phyloP scores from a whole-genome alignment of 2,113 vertebrate species.

The Rhynchopsitta pachyrhyncha region DNA sequence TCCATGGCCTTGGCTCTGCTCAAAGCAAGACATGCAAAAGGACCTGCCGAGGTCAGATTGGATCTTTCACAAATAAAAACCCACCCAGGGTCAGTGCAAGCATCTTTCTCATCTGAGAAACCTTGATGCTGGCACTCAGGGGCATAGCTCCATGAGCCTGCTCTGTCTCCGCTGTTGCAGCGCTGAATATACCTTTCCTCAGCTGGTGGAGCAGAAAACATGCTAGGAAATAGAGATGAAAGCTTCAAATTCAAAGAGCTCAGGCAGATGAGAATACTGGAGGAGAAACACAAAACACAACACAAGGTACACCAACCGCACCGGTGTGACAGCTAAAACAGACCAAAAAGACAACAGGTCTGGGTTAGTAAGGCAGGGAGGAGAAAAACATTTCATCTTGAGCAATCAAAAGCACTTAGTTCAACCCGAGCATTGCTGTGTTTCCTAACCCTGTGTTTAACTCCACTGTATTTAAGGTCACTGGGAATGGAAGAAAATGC shows the following conservation, averaged over 20 bases:
- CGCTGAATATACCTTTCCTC: neutral
- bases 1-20: neutral
- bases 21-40: neutral
- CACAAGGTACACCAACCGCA: neutral
- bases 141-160: neutral
- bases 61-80: neutral
- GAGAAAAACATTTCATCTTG: slow-evolving; percentile 32
- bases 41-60: neutral
- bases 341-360: neutral
- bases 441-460: slow-evolving; percentile 15
- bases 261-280: rapidly evolving
- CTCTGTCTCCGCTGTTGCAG: neutral
- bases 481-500: slow-evolving; percentile 23
- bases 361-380: neutral
- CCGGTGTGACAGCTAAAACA: neutral
- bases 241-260: neutral
- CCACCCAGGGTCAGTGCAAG: neutral
- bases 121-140: neutral
- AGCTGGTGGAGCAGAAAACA: neutral
- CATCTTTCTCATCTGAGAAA: neutral
- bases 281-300: rapidly evolving
- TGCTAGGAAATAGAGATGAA: neutral
- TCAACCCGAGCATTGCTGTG: neutral
- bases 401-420: neutral
- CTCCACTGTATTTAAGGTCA: neutral